Evolutionary conservation across 2,113 vertebrate species (phyloP).

Genomic region (Triplophysa dalaica): DNA sequence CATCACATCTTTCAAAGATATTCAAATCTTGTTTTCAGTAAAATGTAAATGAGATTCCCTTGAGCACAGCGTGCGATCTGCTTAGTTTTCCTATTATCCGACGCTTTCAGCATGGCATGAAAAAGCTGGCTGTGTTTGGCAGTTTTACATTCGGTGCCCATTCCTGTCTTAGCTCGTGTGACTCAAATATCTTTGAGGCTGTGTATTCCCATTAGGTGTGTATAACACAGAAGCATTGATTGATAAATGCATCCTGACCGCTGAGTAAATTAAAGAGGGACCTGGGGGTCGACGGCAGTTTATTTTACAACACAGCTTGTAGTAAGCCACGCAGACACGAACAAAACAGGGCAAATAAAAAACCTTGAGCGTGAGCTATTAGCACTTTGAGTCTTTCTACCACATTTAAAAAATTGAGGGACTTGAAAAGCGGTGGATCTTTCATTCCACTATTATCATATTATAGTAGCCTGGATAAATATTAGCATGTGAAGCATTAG

Average conservation of each 20-base stretch:
- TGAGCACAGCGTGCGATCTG: too few relatives aligned
- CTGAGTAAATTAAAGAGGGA: background rate
- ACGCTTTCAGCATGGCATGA: too few relatives aligned
- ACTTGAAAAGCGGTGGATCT: background rate
- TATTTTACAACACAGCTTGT: background rate
- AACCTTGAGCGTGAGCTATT: background rate
- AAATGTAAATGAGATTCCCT: too few relatives aligned
- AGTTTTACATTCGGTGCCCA: too few relatives aligned
- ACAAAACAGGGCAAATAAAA: background rate
- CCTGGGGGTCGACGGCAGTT: background rate
- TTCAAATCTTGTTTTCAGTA: too few relatives aligned
- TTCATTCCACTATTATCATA: background rate
- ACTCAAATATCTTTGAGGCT: too few relatives aligned
- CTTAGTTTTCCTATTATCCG: too few relatives aligned
- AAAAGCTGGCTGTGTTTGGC: too few relatives aligned
- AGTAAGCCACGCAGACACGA: conserved; percentile 4
- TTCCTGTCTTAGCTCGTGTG: too few relatives aligned
- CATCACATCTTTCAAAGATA: too few relatives aligned
- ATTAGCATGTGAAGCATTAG: conserved; percentile 3
- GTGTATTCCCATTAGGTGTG: background rate
- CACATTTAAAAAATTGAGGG: background rate
- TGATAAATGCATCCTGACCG: background rate
- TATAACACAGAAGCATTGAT: background rate
- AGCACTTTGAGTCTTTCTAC: background rate
- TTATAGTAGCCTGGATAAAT: background rate